Conservation (phyloP, 2,888 invertebrate genomes). For the Machimus rusticus region DNA sequence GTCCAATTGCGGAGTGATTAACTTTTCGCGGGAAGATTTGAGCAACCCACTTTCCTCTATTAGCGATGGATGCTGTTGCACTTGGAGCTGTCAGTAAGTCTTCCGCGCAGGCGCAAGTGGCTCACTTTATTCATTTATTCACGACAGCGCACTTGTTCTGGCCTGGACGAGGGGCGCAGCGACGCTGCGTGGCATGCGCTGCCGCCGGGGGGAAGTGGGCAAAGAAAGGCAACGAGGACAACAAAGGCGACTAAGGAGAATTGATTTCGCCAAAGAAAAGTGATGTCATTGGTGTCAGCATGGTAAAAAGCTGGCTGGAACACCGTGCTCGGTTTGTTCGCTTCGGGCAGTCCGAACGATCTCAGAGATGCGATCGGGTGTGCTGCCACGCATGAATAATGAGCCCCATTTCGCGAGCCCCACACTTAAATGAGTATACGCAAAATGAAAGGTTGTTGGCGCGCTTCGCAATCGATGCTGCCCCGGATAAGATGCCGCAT, state of each 20-base stretch:
- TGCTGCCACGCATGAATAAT: constrained; percentile 14
- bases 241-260: not conserved
- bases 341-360: not conserved
- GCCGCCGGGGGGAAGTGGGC: not conserved
- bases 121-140: constrained; percentile 1
- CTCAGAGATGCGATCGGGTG: not conserved
- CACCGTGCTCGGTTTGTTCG: not conserved
- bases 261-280: not conserved
- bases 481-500: not conserved
- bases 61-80: not conserved
- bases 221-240: not conserved
- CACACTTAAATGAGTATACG: not conserved
- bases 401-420: not conserved
- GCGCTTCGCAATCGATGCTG: not conserved
- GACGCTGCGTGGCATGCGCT: not conserved
- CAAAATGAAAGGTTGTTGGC: constrained; percentile 14
- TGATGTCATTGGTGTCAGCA: constrained; percentile 14
- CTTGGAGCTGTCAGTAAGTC: not conserved
- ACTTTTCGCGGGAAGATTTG: not conserved
- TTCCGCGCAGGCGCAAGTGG: not conserved
- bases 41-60: constrained; percentile 9
- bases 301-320: not conserved
- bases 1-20: not conserved
- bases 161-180: not conserved
- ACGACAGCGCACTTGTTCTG: not conserved